Percentiles rank a stretch among this genome's conserved stretches.
phyloP scores from a whole-genome alignment of 2,888 invertebrate genomes.

The Phasia obesa region DNA sequence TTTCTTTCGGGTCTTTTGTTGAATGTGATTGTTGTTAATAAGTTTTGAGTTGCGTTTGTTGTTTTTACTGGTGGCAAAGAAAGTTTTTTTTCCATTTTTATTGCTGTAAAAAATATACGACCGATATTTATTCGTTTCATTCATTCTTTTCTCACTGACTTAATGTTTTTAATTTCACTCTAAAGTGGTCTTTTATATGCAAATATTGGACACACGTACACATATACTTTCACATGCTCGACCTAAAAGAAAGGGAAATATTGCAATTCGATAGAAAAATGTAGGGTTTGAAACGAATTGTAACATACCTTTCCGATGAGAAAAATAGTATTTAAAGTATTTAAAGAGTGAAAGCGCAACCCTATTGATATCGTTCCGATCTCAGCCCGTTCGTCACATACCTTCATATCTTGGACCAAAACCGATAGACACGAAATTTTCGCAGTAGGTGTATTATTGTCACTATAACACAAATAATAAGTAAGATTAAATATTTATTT shows the following conservation, averaged over 20 bases:
- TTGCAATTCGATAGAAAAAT: background rate
- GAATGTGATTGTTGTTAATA: constrained; percentile 57
- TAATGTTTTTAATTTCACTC: constrained; percentile 62
- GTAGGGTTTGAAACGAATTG: background rate
- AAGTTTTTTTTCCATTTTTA: constrained; percentile 2
- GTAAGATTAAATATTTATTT: no score
- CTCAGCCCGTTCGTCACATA: no score
- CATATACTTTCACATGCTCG: background rate
- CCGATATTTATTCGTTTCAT: constrained; percentile 48
- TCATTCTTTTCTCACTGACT: constrained; percentile 52
- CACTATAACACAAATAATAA: no score
- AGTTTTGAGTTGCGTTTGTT: constrained; percentile 40
- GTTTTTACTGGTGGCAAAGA: constrained; percentile 52
- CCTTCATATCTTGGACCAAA: no score
- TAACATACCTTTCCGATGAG: no score
- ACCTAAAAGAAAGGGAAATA: background rate
- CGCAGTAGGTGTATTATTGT: no score
- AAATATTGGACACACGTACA: constrained; percentile 52
- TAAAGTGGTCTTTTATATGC: constrained; percentile 67
- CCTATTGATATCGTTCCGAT: no score
- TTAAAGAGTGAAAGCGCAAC: no score
- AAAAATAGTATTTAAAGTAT: no score
- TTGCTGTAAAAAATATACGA: constrained; percentile 44
- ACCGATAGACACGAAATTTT: no score
- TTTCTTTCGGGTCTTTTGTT: constrained; percentile 38